Evolutionary conservation across 2,888 invertebrate species (phyloP), one percentile per base, ranked within the genome.

Genomic region (Xestia rhomboidea): DNA sequence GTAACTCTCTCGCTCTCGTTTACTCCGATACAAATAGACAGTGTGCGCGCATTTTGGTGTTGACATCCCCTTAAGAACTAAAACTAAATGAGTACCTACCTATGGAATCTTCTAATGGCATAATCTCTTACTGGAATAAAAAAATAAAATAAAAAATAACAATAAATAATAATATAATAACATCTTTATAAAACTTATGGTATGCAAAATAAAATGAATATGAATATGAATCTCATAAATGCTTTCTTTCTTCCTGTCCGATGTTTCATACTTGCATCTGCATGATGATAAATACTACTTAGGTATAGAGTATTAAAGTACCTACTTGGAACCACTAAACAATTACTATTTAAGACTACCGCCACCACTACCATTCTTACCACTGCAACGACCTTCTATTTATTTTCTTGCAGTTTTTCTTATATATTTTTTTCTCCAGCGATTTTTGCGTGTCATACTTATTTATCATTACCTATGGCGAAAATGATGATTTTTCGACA

Each of bases 371-470:
- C 10, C 27, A 18, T 73, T 68, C 15, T 62, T 49, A 24, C 27
- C 57, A 21, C 15, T 15, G 51, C 80, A 66, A 71, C 51, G 71
- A 74, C 69, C 84, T 84, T 80, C 76, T 38, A 30, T 41, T 34
- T n/a, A n/a, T n/a, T 79, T 64, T 67, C 60, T 67, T 79, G 66
- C 13, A 63, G 74, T 75, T 67, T 83, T 83, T 78, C 73, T 68
- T 46, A 8, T 2, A 60, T 0, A 11, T 74, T 72, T n/a, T n/a
- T n/a, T n/a, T n/a, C n/a, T n/a, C n/a, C n/a, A n/a, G n/a, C n/a
- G n/a, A n/a, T n/a, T n/a, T 81, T 49, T 69, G 54, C 54, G 54
- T 72, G 68, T 21, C 3, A 24, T 46, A 57, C 34, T 71, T 68
- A 78, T 51, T 54, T 34, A 69, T 72, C 15, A 69, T 83, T 67